Conservation (phyloP, 2,888 invertebrate genomes). For the Tetranychus piercei region DNA sequence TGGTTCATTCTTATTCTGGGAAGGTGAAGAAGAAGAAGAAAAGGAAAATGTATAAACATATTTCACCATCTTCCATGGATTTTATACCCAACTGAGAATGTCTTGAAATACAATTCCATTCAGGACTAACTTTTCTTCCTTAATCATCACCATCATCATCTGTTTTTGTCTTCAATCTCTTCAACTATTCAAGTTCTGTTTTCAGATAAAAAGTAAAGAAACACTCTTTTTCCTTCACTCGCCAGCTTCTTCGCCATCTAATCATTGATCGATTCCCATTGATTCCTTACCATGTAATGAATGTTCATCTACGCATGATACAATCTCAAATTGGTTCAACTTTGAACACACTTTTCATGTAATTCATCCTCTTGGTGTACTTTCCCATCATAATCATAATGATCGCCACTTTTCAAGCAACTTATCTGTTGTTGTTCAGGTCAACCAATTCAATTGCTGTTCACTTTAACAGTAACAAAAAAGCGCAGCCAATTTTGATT, state of each 20-base stretch:
- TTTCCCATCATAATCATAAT: neutral
- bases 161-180: neutral
- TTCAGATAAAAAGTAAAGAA: neutral
- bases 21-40: neutral
- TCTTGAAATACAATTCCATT: conserved; percentile 1
- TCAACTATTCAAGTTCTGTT: neutral
- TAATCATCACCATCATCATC: neutral
- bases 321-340: too few relatives aligned
- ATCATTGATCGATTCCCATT: neutral
- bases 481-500: too few relatives aligned
- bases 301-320: neutral
- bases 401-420: neutral
- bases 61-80: neutral
- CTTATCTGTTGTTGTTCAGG: too few relatives aligned
- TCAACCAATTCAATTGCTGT: too few relatives aligned
- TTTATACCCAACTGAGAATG: neutral
- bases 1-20: too few relatives aligned
- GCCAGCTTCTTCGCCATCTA: neutral
- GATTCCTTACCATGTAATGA: neutral
- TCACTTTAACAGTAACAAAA: too few relatives aligned
- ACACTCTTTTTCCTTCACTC: neutral
- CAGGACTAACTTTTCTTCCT: neutral
- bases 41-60: neutral
- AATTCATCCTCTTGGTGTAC: neutral
- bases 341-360: neutral